Base-by-base conservation (phyloP, 1,140 invertebrate genomes). In the Brachionus manjavacas region DNA sequence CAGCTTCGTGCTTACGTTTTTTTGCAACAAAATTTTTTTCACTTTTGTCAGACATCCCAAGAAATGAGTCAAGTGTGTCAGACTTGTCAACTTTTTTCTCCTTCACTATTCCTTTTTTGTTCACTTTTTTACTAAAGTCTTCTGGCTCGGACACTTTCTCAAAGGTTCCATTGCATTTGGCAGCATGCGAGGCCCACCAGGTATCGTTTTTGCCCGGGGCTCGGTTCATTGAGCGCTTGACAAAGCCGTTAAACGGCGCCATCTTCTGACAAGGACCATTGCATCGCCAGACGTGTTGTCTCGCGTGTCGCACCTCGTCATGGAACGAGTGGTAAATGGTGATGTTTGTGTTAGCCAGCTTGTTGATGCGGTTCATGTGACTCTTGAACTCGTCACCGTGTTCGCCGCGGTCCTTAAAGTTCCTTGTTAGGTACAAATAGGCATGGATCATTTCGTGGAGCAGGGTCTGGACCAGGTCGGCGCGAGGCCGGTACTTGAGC, bases 371-470 rank as follows among this genome's bases (percentile, higher is more conserved):
- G 79, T 94, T 87, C 97, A 99, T 99, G 85, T 98, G 95, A 78
- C 92, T 92, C 85, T 95, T 93, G 88, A 99, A 99, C 86, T 95
- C 93, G 7, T 95, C 95, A 0, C 97, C 97, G 91, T 99, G 97
- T 7, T 94, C 95, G 90, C 96, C 94, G 87, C 94, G 91, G 86
- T 97, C 95, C 28, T 92, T 91, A 86, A 93, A 92, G 85, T 93
- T 92, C 83, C 93, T 90, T 3, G 94, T 94, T 0, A 99, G 91
- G 91, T 98, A 99, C 70, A 98, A 91, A 88, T 93, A 98, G 0
- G 96, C 97, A 90, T 99, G 97, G 85, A 99, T 99, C 97, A 99
- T 99, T 91, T 99, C 97, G 90, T 99, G 97, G 91, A 99, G 89
- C n/a, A 99, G 90, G 0, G 96, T 99, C 90, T 99, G 95, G 0